Conservation (phyloP, 2,797 vertebrate species). For the Caiman crocodilus region DNA sequence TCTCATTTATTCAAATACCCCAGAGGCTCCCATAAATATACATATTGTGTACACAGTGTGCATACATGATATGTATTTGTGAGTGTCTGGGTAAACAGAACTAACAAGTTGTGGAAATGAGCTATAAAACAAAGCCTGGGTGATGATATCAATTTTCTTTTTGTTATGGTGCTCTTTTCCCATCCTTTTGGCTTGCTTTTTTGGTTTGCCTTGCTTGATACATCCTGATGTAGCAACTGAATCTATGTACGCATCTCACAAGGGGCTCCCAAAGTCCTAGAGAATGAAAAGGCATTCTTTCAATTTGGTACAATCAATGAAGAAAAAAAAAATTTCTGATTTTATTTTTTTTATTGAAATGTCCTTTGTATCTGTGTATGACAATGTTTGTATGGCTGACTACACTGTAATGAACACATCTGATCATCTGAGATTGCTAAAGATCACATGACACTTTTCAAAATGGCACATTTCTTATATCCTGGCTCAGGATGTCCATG, state of each 20-base stretch:
- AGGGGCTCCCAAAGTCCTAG: rapidly evolving
- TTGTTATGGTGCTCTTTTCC: not conserved
- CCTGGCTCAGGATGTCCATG: not conserved
- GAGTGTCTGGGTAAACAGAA: not conserved
- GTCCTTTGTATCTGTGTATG: not conserved
- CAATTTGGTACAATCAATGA: not conserved
- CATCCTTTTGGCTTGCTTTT: not conserved
- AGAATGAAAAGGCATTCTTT: not conserved
- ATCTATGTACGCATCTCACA: not conserved
- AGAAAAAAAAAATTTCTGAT: not conserved
- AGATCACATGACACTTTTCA: not conserved
- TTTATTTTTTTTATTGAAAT: not conserved
- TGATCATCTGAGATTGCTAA: not conserved
- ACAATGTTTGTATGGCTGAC: not conserved
- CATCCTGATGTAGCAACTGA: not conserved
- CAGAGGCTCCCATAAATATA: not conserved
- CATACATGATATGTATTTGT: no score
- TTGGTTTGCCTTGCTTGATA: not conserved
- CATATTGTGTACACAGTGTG: not conserved
- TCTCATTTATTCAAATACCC: not conserved
- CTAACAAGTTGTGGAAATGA: not conserved
- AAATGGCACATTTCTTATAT: not conserved
- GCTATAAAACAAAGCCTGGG: not conserved
- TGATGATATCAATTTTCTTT: no score
- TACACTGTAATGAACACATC: not conserved